Evolutionary conservation across 1,140 invertebrate genomes (phyloP).

Genomic region (Idris sp.): DNA sequence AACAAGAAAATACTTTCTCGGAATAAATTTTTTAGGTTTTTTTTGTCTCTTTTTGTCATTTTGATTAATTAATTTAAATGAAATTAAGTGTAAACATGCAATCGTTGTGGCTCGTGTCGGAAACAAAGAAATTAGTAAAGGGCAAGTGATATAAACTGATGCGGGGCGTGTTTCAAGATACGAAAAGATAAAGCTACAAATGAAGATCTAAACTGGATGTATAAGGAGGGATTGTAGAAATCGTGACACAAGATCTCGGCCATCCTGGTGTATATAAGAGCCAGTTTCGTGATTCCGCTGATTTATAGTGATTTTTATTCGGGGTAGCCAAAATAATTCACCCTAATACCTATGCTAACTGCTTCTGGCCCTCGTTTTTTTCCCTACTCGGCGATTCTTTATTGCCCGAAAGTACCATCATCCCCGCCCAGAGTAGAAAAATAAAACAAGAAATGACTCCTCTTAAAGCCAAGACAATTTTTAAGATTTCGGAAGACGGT

Average conservation of each 20-base stretch:
- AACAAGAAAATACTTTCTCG: no score
- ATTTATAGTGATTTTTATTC: slow-evolving; percentile 75
- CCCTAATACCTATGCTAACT: slow-evolving; percentile 76
- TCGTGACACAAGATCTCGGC: slow-evolving; percentile 67
- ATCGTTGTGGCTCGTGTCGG: slow-evolving; percentile 32
- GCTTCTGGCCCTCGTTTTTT: slow-evolving; percentile 66
- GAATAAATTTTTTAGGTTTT: no score
- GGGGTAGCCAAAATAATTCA: slow-evolving; percentile 75
- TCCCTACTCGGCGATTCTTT: slow-evolving; percentile 68
- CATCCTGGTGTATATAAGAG: slow-evolving; percentile 59
- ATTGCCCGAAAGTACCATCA: slow-evolving; percentile 72
- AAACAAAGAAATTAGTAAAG: slow-evolving; percentile 57
- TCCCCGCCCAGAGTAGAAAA: slow-evolving; percentile 40
- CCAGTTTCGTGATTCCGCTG: slow-evolving; percentile 69
- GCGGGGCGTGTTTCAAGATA: slow-evolving; percentile 47
- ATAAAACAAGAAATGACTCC: slow-evolving; percentile 57
- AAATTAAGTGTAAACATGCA: slow-evolving; percentile 14
- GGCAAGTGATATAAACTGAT: slow-evolving; percentile 51
- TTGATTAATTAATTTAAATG: not conserved
- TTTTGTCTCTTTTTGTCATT: no score
- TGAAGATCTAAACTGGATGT: slow-evolving; percentile 64
- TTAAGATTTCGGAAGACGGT: slow-evolving; percentile 39
- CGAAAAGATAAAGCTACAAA: slow-evolving; percentile 59
- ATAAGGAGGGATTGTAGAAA: slow-evolving; percentile 63
- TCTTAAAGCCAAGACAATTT: slow-evolving; percentile 44